Evolutionary conservation across 1,140 invertebrate genomes (phyloP).

Genomic region (Carcinoscorpius rotundicauda): DNA sequence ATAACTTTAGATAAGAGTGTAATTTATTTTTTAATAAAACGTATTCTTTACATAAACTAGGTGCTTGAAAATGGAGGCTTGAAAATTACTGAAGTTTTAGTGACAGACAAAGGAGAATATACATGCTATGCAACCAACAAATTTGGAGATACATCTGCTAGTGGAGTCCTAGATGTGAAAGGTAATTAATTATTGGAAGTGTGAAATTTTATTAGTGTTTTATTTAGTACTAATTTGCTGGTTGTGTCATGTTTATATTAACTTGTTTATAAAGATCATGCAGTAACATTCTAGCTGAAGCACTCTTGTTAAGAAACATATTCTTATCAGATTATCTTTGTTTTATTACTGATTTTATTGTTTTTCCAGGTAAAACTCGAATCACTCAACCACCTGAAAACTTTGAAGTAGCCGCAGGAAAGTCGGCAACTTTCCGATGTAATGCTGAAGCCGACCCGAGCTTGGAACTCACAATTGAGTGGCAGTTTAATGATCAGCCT

Average conservation of each 20-base stretch:
- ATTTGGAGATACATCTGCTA: constrained; percentile 63
- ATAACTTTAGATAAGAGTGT: no score
- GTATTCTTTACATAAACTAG: not conserved
- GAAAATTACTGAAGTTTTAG: constrained; percentile 66
- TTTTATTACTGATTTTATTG: not conserved
- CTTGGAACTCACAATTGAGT: constrained; percentile 55
- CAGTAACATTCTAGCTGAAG: not conserved
- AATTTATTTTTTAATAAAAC: not conserved
- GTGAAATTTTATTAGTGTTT: not conserved
- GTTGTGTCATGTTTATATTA: not conserved
- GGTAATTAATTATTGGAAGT: constrained; percentile 22
- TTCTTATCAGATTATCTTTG: not conserved
- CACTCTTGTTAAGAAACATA: not conserved
- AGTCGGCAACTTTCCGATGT: constrained; percentile 81
- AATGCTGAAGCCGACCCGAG: constrained; percentile 75
- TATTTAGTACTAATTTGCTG: not conserved
- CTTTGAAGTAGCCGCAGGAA: constrained; percentile 77
- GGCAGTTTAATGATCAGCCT: constrained; percentile 20
- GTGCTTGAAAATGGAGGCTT: constrained; percentile 65
- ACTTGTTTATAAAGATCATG: not conserved
- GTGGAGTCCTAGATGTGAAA: constrained; percentile 66
- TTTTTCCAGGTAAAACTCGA: constrained; percentile 46
- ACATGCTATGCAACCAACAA: constrained; percentile 87
- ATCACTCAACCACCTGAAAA: constrained; percentile 77
- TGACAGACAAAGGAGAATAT: constrained; percentile 76